Percentiles rank a stretch among this genome's conserved stretches.
phyloP scores from a whole-genome alignment of 64 coral and sea anemone genomes.

The Cladopsammia gracilis region DNA sequence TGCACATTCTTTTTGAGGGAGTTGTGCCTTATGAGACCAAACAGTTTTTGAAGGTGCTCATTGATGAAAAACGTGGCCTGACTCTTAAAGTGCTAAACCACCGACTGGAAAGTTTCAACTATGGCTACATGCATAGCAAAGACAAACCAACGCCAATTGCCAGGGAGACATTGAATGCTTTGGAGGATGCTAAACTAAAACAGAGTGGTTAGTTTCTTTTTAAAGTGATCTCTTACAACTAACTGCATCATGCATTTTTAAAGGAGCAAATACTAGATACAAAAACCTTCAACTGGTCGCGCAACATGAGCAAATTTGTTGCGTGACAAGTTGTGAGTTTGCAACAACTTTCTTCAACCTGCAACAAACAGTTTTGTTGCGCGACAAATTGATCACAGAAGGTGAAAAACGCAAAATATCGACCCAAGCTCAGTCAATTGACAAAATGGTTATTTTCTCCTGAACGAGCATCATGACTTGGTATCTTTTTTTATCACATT shows the following conservation, averaged over 20 bases:
- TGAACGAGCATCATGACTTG: too few relatives aligned
- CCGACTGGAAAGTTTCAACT: constrained; percentile 52
- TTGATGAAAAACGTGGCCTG: constrained; percentile 43
- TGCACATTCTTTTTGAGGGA: constrained; percentile 68
- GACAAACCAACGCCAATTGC: constrained; percentile 60
- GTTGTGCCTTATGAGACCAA: constrained; percentile 66
- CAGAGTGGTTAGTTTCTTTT: constrained; percentile 52
- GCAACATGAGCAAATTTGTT: too few relatives aligned
- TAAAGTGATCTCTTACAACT: not conserved
- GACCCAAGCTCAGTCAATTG: not conserved
- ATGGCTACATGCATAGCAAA: constrained; percentile 62
- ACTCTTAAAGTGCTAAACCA: constrained; percentile 62
- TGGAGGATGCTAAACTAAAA: constrained; percentile 55
- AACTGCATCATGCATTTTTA: not conserved
- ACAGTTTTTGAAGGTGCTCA: constrained; percentile 30
- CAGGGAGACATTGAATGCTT: constrained; percentile 59
- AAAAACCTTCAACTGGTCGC: not conserved
- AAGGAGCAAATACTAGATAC: not conserved
- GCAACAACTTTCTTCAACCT: too few relatives aligned
- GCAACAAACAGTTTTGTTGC: too few relatives aligned
- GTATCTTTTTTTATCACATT: not conserved
- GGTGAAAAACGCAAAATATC: too few relatives aligned
- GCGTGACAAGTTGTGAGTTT: too few relatives aligned
- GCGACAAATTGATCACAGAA: too few relatives aligned
- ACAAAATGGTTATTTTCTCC: too few relatives aligned